Evolutionary conservation across 2,113 vertebrate species (phyloP).

Genomic region (Oreocharis arfaki): DNA sequence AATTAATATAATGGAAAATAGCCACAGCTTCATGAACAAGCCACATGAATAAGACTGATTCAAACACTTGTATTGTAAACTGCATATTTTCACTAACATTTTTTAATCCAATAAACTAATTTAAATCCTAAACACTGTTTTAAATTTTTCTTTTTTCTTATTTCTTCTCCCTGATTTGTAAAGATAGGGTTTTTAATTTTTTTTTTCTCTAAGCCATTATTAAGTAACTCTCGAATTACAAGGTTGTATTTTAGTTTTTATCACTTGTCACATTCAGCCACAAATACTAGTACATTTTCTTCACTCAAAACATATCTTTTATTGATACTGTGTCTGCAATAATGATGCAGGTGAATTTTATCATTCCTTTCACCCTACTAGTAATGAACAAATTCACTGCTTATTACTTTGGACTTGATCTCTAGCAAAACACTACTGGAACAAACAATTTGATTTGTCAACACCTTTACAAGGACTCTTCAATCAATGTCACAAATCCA

Average conservation of each 20-base stretch:
- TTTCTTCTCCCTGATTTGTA: neutral
- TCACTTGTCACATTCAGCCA: neutral
- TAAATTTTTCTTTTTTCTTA: neutral
- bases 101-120: neutral
- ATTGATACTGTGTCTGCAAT: constrained; percentile 72
- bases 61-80: neutral
- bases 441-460: constrained; percentile 99
- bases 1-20: neutral
- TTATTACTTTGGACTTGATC: constrained; percentile 99
- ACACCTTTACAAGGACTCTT: constrained; percentile 99
- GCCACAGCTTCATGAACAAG: neutral
- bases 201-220: constrained; percentile 20
- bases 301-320: constrained; percentile 65
- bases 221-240: constrained; percentile 25
- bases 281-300: constrained; percentile 62
- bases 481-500: constrained; percentile 99
- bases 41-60: neutral
- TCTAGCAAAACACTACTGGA: constrained; percentile 99
- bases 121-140: neutral
- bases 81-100: neutral
- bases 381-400: constrained; percentile 99
- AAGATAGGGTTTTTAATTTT: neutral
- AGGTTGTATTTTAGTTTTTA: neutral
- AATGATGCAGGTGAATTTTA: constrained; percentile 84
- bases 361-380: constrained; percentile 82